Evolutionary conservation across 2,797 vertebrate genomes (phyloP).

Genomic region (Cottoperca gobio): DNA sequence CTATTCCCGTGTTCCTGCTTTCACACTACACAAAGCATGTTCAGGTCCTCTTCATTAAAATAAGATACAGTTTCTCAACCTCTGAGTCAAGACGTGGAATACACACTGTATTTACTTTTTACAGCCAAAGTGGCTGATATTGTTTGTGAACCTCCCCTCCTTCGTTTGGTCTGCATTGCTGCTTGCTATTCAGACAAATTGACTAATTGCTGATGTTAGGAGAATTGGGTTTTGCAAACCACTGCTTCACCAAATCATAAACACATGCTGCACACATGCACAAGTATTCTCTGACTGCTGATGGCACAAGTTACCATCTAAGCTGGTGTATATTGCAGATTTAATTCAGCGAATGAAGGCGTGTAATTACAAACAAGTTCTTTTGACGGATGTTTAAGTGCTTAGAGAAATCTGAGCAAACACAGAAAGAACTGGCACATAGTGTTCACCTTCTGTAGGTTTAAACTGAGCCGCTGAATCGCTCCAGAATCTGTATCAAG

Average conservation of each 20-base stretch:
- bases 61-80: not conserved
- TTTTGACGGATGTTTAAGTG: not conserved
- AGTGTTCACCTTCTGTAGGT: constrained; percentile 14
- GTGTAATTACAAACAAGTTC: constrained; percentile 39
- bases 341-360: constrained; percentile 15
- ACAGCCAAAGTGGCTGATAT: not conserved
- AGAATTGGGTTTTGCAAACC: not conserved
- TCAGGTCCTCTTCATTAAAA: not conserved
- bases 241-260: not conserved
- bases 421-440: constrained; percentile 23
- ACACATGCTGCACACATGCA: not conserved
- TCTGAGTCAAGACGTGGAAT: not conserved
- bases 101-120: not conserved
- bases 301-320: constrained; percentile 1
- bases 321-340: constrained; percentile 16
- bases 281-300: not conserved
- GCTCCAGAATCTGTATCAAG: constrained; percentile 57
- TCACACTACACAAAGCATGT: not conserved
- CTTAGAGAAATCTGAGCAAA: constrained; percentile 53
- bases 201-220: not conserved
- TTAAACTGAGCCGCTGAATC: constrained; percentile 30
- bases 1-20: not conserved
- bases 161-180: not conserved
- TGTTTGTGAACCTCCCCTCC: not conserved
- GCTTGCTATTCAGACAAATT: not conserved